These are phyloP conservation scores for Girardinichthys multiradiatus DNA, from an alignment of 2,113 vertebrate genomes.

Conservation along the genomic window DNA sequence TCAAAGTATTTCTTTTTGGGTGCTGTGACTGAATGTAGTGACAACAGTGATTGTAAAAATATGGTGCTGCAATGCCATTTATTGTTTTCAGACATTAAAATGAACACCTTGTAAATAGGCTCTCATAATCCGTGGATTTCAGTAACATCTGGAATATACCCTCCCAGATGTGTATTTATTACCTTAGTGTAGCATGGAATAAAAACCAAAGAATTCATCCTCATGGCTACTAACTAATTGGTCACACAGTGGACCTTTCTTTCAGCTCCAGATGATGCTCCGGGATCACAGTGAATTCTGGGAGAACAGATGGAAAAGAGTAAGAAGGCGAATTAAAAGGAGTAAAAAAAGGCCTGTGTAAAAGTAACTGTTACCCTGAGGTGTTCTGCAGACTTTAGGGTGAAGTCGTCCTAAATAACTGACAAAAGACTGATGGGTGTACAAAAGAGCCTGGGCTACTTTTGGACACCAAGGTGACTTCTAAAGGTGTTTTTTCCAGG, in stretches of 20 bases:
- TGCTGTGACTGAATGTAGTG: too few species aligned
- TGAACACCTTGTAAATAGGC: not conserved
- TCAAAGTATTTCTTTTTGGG: too few species aligned
- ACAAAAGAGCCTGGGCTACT: slow-evolving; percentile 54
- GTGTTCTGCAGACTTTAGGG: slow-evolving; percentile 51
- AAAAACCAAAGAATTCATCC: not conserved
- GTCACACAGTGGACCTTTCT: slow-evolving; percentile 8
- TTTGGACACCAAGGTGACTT: slow-evolving; percentile 70
- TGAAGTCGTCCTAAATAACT: slow-evolving; percentile 67
- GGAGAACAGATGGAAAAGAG: slow-evolving; percentile 9
- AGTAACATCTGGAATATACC: slow-evolving; percentile 3
- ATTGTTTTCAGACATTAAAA: too few species aligned
- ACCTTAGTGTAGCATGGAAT: not conserved
- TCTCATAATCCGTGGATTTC: not conserved
- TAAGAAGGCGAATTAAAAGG: slow-evolving; percentile 16
- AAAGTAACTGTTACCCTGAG: slow-evolving; percentile 45
- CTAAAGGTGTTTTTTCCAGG: slow-evolving; percentile 38
- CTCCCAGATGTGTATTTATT: not conserved
- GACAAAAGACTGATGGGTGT: slow-evolving; percentile 66
- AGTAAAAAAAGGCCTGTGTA: slow-evolving; percentile 11
- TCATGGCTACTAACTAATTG: not conserved
- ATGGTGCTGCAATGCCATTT: not conserved
- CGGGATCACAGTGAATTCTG: slow-evolving; percentile 21
- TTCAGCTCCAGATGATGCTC: slow-evolving; percentile 3
- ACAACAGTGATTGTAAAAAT: too few species aligned